A percentile compares a stretch with the other conserved stretches of the same genome.
Conservation (phyloP, 2,797 vertebrate genomes). For the Tamandua tetradactyla region DNA sequence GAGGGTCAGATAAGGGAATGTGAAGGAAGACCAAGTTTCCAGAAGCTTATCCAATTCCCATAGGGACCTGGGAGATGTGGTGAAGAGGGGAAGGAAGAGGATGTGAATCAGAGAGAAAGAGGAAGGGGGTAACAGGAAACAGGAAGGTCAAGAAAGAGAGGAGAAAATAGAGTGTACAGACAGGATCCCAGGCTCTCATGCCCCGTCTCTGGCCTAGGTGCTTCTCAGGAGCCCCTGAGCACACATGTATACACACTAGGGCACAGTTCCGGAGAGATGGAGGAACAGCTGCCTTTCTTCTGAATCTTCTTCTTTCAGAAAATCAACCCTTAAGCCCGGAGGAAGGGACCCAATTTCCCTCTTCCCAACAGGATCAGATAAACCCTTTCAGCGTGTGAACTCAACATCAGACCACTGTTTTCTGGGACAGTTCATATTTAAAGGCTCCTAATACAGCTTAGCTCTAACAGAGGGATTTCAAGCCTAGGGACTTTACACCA, state of each 20-base stretch:
- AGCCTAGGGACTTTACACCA: background rate
- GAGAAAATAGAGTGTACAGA: no score
- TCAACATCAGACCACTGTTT: background rate
- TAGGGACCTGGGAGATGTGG: background rate
- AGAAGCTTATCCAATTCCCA: background rate
- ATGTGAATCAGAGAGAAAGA: background rate
- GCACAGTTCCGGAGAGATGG: background rate
- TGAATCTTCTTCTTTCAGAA: background rate
- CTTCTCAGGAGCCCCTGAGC: background rate
- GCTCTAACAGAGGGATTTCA: background rate
- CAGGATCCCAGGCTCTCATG: background rate
- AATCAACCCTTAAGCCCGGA: background rate
- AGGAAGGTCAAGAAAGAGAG: no score
- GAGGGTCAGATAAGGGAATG: background rate
- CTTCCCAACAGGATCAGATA: background rate
- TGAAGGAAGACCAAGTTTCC: background rate
- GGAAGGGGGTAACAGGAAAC: no score
- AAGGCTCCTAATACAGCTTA: background rate
- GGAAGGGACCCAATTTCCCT: background rate
- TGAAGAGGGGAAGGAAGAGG: background rate
- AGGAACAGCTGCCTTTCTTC: background rate
- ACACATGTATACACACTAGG: fast-evolving
- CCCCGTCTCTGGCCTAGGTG: background rate
- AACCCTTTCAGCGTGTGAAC: background rate
- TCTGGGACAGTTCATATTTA: background rate